Conservation (phyloP, 2,113 vertebrate genomes). For the Steatornis caripensis region DNA sequence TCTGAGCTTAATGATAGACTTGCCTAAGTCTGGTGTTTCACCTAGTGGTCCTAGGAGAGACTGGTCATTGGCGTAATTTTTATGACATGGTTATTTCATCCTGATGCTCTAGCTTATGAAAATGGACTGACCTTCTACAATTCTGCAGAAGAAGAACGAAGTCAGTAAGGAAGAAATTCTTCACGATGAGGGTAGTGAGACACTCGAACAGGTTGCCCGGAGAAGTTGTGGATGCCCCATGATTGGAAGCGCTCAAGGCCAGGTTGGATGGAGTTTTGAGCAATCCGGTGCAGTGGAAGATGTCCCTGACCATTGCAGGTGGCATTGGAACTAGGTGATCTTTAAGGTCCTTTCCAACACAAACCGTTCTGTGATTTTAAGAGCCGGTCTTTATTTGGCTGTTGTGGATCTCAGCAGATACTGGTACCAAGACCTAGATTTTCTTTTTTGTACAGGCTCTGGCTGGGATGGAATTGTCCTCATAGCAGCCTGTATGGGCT, state of each 20-base stretch:
- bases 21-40: background rate
- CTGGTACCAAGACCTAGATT: background rate
- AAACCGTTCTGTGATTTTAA: background rate
- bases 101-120: background rate
- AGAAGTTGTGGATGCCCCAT: too few species aligned
- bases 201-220: background rate
- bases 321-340: background rate
- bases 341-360: background rate
- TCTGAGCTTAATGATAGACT: background rate
- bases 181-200: background rate
- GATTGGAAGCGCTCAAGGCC: background rate
- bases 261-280: background rate
- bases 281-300: background rate
- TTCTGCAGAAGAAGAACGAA: background rate
- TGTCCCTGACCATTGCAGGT: background rate
- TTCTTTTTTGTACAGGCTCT: background rate
- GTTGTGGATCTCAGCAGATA: background rate
- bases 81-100: background rate
- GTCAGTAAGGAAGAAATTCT: background rate
- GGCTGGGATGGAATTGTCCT: background rate
- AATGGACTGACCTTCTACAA: background rate
- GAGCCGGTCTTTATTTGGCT: background rate
- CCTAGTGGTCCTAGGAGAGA: too few species aligned
- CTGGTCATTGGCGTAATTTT: background rate
- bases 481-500: background rate